A percentile compares a stretch with the other conserved stretches of the same genome.
phyloP scores from a whole-genome alignment of 2,113 vertebrate genomes.

The Spea multiplicata region DNA sequence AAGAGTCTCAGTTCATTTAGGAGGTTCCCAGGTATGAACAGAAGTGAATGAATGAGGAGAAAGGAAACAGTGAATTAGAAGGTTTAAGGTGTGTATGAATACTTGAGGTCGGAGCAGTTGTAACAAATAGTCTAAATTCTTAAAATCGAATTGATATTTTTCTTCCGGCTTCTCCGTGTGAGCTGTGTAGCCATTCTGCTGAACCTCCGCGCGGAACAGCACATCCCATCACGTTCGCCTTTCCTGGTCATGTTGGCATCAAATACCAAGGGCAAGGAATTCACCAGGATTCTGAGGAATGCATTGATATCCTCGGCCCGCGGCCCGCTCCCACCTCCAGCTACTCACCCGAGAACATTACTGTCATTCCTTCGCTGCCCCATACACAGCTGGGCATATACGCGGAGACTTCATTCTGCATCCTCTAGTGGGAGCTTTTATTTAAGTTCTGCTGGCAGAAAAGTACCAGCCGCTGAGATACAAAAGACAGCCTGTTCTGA shows the following conservation, averaged over 20 bases:
- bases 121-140: too few relatives aligned
- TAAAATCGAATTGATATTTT: too few relatives aligned
- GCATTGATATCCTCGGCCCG: slow-evolving; percentile 17
- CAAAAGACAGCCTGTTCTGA: slow-evolving; percentile 40
- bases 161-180: too few relatives aligned
- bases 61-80: too few relatives aligned
- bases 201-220: not conserved
- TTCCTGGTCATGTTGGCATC: slow-evolving; percentile 11
- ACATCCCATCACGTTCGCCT: not conserved
- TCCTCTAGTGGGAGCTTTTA: slow-evolving; percentile 33
- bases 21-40: too few relatives aligned
- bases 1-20: too few relatives aligned
- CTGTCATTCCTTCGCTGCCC: slow-evolving; percentile 29
- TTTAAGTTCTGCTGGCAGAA: slow-evolving; percentile 27
- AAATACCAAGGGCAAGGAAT: slow-evolving; percentile 23
- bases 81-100: too few relatives aligned
- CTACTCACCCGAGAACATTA: slow-evolving; percentile 27
- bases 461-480: slow-evolving; percentile 40
- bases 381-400: slow-evolving; percentile 18
- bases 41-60: too few relatives aligned
- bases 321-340: slow-evolving; percentile 18
- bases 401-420: not conserved
- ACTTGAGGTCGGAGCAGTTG: too few relatives aligned
- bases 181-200: too few relatives aligned
- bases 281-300: slow-evolving; percentile 30